phyloP scores from a whole-genome alignment of 2,888 invertebrate genomes.

The Eudemis profundana region DNA sequence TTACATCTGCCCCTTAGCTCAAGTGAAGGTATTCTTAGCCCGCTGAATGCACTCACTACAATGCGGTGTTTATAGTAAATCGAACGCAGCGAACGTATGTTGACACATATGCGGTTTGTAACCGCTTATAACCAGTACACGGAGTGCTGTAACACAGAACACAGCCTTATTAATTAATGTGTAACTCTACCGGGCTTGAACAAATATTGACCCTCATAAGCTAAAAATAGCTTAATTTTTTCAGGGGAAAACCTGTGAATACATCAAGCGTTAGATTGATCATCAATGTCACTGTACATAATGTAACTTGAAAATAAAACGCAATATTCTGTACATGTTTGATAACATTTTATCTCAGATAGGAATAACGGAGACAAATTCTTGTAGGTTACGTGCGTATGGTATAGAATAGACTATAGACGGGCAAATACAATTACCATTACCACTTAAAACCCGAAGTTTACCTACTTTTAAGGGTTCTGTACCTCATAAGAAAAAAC shows the following conservation, averaged over 20 bases:
- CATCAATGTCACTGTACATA: not conserved
- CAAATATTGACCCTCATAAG: not conserved
- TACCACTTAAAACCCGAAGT: too few species aligned
- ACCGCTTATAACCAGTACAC: constrained; percentile 57
- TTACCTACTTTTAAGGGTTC: too few species aligned
- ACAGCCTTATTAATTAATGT: constrained; percentile 33
- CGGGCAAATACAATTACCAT: too few species aligned
- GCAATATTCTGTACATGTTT: too few species aligned
- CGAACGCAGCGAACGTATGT: constrained; percentile 37
- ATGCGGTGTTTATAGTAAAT: constrained; percentile 51
- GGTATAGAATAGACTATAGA: too few species aligned
- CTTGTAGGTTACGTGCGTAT: too few species aligned
- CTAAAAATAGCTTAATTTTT: not conserved
- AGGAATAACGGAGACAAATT: too few species aligned
- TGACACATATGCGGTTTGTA: constrained; percentile 44
- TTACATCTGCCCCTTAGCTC: too few species aligned
- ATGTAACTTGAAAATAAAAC: not conserved
- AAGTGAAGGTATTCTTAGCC: constrained; percentile 15
- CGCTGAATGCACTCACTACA: constrained; percentile 60
- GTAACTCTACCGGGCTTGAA: constrained; percentile 1
- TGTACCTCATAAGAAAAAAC: too few species aligned
- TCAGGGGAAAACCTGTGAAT: not conserved
- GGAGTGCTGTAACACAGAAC: constrained; percentile 30
- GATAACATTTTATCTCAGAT: too few species aligned
- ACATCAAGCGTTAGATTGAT: not conserved